A percentile compares a stretch with the other conserved stretches of the same genome.
Evolutionary conservation across 2,113 vertebrate species (phyloP).

Genomic region (Gobius niger): DNA sequence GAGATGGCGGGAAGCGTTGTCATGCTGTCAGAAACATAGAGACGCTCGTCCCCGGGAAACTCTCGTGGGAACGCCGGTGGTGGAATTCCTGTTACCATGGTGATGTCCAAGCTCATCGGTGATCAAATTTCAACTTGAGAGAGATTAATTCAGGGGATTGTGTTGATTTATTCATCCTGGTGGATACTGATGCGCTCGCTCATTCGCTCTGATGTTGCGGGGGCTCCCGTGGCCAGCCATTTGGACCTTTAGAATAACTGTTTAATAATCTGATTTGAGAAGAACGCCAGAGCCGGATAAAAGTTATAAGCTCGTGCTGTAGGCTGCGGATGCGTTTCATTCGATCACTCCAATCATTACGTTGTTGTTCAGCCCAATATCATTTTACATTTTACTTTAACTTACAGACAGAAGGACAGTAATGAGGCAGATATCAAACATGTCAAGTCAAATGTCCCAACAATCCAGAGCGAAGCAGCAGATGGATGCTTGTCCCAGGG

Average conservation of each 20-base stretch:
- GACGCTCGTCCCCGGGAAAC: constrained; percentile 56
- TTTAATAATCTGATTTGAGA: constrained; percentile 13
- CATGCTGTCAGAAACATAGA: constrained; percentile 57
- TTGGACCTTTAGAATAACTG: constrained; percentile 48
- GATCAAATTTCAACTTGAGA: constrained; percentile 67
- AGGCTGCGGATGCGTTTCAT: not conserved
- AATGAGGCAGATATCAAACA: too few species aligned
- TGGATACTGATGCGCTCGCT: constrained; percentile 53
- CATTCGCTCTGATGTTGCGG: constrained; percentile 50
- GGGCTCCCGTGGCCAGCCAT: constrained; percentile 37
- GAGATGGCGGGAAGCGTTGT: constrained; percentile 43
- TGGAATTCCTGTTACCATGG: constrained; percentile 76
- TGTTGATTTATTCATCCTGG: constrained; percentile 71
- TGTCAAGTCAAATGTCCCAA: too few species aligned
- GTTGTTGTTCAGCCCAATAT: too few species aligned
- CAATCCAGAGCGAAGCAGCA: too few species aligned
- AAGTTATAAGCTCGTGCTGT: not conserved
- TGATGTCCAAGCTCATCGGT: constrained; percentile 70
- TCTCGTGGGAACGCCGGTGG: constrained; percentile 62
- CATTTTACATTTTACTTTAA: too few species aligned
- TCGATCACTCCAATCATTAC: too few species aligned
- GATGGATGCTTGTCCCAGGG: too few species aligned
- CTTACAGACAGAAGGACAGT: too few species aligned
- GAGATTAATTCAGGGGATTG: constrained; percentile 75
- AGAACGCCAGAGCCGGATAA: not conserved